Base-by-base conservation (phyloP, 1,140 invertebrate species). In the Sipha flava region DNA sequence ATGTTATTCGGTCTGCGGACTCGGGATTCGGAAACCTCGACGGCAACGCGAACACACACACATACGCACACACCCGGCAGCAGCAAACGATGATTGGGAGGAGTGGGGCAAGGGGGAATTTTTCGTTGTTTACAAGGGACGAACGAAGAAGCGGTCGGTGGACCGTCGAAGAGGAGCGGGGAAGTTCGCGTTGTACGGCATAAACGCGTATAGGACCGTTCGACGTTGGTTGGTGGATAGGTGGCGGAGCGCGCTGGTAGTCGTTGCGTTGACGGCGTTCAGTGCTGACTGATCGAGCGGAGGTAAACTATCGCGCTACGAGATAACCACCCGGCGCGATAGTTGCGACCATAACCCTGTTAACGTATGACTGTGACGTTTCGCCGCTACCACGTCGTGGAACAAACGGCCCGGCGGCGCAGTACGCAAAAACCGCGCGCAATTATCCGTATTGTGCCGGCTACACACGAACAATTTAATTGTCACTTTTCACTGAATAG, bases 101-200 rank as follows among this genome's bases (percentile, higher is more conserved):
- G 0, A 47, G 29, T 10, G 70, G 29, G 16, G 47, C 5, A 29
- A 40, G 16, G 9, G 9, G 45, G 26, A 18, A 34, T 29, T 34
- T 34, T 54, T 23, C 31, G 72, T 75, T 75, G 72, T 75, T 75
- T 75, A 75, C 72, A 54, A 54, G 47, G 70, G 45, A 54, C 70
- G 68, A n/a, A n/a, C n/a, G n/a, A n/a, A n/a, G n/a, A 31, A n/a
- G 70, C 47, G n/a, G 70, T 29, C 31, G 18, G 62, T n/a, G 10
- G 62, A 66, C 34, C 62, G 62, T 18, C 47, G 2, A 7, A 7
- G 18, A 21, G 49, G 1, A 10, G 12, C 21, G 9, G 9, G n/a
- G n/a, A n/a, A n/a, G n/a, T n/a, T n/a, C n/a, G n/a, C n/a, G n/a
- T n/a, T n/a, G n/a, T n/a, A n/a, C n/a, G n/a, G n/a, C n/a, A n/a